A percentile compares a stretch with the other conserved stretches of the same genome.
Conservation (phyloP, 2,113 vertebrate genomes). For the Dasypus novemcinctus region DNA sequence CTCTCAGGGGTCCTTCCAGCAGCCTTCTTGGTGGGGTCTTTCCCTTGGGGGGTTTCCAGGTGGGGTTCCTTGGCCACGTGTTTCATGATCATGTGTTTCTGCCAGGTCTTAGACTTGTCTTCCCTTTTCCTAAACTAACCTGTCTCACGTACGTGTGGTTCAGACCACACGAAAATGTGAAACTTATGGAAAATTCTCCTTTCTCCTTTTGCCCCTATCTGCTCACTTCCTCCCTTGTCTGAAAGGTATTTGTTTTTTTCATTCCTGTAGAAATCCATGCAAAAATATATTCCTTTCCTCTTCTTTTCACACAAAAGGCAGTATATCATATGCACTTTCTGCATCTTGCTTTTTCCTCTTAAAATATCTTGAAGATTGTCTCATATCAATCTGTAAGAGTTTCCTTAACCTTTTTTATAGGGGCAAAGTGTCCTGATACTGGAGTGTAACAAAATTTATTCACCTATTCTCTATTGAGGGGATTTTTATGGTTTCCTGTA, state of each 20-base stretch:
- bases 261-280: neutral
- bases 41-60: no score
- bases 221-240: neutral
- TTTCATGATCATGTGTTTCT: no score
- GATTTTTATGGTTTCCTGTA: neutral
- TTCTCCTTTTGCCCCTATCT: neutral
- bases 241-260: constrained; percentile 3
- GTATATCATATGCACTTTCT: neutral
- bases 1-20: no score
- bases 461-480: neutral
- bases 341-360: neutral
- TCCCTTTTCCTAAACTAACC: no score
- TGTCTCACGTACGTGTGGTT: neutral
- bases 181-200: neutral
- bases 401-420: neutral
- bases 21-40: no score
- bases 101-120: no score
- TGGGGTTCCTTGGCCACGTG: no score
- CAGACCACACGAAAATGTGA: neutral
- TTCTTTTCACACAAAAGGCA: neutral
- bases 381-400: neutral
- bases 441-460: neutral
- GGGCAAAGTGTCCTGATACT: neutral
- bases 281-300: neutral
- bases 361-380: neutral